Base-by-base conservation (phyloP, 2,888 invertebrate genomes). In the Tromatobia lineatoria region DNA sequence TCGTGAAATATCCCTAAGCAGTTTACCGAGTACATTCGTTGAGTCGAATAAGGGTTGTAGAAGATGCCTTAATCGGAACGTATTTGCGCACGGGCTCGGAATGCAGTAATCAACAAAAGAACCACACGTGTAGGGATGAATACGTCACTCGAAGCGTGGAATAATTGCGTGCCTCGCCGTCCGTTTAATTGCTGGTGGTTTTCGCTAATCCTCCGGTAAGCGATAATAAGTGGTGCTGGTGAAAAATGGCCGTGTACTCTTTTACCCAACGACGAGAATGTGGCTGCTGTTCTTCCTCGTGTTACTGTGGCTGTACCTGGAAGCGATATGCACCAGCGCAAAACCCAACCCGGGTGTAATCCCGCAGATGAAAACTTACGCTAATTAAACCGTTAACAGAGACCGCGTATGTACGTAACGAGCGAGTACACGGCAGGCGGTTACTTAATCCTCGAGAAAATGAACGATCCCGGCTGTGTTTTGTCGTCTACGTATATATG, bases 351-450 rank as follows among this genome's bases (percentile, higher is more conserved):
- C 54, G 70, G 54, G 85, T 86, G 89, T 93, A 93, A 93, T 93
- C 91, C 91, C 85, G 85, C 91, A 90, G 92, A 93, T 93, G 91
- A 93, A 93, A 93, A 93, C 92, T 93, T 93, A 93, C 92, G 91
- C 92, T 93, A 93, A 93, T 93, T 93, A 92, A 92, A 93, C 91
- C 92, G 91, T 92, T 93, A 93, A 93, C 92, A 92, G 92, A 89
- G 85, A 88, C 91, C 88, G 89, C 91, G 90, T 90, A 90, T 91
- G 92, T 90, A 88, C 88, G 90, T 92, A 92, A 92, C 89, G 89
- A 90, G 89, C 81, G 25, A 38, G 47, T 74, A 70, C 64, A 42
- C 23, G 42, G 47, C 67, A 86, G 87, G 87, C 86, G 90, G 91
- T 92, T 92, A 92, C 92, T 92, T 93, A 92, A 92, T 92, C 91